Evolutionary conservation across 1,140 invertebrate species (phyloP).

Genomic region (Lethrus apterus): DNA sequence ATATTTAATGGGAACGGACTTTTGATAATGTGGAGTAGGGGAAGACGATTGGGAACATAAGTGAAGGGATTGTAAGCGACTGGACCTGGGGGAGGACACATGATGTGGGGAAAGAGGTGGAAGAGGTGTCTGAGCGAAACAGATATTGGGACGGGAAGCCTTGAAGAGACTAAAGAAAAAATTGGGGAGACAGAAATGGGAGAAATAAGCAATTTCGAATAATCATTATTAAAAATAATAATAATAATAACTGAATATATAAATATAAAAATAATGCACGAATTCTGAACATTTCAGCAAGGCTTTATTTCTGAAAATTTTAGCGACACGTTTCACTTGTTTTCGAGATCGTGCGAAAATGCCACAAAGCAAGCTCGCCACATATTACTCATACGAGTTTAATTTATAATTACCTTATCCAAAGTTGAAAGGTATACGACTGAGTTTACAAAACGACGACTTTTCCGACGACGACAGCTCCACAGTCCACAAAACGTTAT

Average conservation of each 20-base stretch:
- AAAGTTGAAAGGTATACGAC: conserved; percentile 9
- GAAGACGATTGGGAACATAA: no score
- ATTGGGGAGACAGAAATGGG: no score
- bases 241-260: neutral
- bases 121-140: no score
- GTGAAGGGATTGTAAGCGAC: no score
- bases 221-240: neutral
- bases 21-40: no score
- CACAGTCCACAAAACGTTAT: neutral
- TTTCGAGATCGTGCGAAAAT: neutral
- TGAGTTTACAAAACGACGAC: conserved; percentile 10
- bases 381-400: neutral
- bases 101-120: no score
- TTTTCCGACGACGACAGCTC: neutral
- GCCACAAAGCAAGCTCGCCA: neutral
- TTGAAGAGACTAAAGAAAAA: no score
- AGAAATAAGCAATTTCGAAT: neutral
- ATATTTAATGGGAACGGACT: no score
- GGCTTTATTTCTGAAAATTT: no score
- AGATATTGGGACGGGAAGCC: no score
- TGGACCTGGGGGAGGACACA: no score
- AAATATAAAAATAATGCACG: neutral
- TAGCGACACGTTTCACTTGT: neutral
- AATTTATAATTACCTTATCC: conserved; percentile 4
- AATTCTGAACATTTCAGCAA: no score